Evolutionary conservation across 1,140 invertebrate genomes (phyloP).

Genomic region (Saccostrea glomerata): DNA sequence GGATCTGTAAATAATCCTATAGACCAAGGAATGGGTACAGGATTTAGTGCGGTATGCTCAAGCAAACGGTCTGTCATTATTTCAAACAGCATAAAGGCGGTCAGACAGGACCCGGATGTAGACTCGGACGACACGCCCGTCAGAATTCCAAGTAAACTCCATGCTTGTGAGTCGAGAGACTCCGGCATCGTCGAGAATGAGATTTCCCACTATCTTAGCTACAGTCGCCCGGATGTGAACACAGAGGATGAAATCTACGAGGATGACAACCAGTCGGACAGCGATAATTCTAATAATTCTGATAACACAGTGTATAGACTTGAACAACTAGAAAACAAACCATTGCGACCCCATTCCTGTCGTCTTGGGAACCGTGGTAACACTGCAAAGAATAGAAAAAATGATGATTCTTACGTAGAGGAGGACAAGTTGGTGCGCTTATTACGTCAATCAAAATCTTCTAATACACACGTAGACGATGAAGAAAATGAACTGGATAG

Average conservation of each 20-base stretch:
- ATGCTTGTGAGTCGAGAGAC: slow-evolving; percentile 63
- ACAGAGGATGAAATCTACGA: slow-evolving; percentile 34
- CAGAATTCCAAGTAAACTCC: slow-evolving; percentile 57
- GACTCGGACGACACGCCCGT: slow-evolving; percentile 53
- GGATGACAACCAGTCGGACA: slow-evolving; percentile 29
- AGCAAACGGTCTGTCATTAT: slow-evolving; percentile 62
- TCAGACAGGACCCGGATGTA: slow-evolving; percentile 55
- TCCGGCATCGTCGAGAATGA: slow-evolving; percentile 67
- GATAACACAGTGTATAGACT: slow-evolving; percentile 45
- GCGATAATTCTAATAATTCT: slow-evolving; percentile 51
- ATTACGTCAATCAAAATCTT: slow-evolving; percentile 47
- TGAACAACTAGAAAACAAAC: slow-evolving; percentile 39
- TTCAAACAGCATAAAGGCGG: slow-evolving; percentile 56
- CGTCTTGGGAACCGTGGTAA: slow-evolving; percentile 56
- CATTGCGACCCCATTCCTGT: slow-evolving; percentile 62
- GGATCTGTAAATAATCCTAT: background rate
- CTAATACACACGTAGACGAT: slow-evolving; percentile 29
- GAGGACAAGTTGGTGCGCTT: slow-evolving; percentile 50
- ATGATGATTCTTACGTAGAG: slow-evolving; percentile 38
- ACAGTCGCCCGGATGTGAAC: slow-evolving; percentile 47
- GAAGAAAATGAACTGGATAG: slow-evolving; percentile 38
- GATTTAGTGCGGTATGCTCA: slow-evolving; percentile 60
- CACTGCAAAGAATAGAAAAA: slow-evolving; percentile 49
- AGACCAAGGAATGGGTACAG: slow-evolving; percentile 57
- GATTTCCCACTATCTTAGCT: slow-evolving; percentile 55